Evolutionary conservation across 2,888 invertebrate species (phyloP), one percentile per base, ranked within the genome.

Genomic region (Hipparchia semele): DNA sequence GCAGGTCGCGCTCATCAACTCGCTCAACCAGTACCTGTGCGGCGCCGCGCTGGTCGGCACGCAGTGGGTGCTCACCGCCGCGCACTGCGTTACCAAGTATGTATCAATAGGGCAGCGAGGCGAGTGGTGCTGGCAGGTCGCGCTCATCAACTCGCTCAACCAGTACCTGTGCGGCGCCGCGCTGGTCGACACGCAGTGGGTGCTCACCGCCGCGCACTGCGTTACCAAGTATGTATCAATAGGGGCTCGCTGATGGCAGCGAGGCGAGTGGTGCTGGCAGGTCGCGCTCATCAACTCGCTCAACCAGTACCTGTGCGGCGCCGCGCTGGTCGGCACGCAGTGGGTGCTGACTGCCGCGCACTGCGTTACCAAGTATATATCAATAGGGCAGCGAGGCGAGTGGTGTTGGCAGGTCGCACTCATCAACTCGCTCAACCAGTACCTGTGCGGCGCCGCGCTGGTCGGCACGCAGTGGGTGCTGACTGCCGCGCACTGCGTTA

Each of bases 351-450:
- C 98, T 39, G 39, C 39, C 39, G 39, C 39, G 39, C 39, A 39
- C 39, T 39, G 39, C 39, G 39, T 39, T 53, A 56, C 53, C 53
- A 53, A 53, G 53, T 53, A 53, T 12, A 12, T 39, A 39, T 2
- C 39, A 39, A 39, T 39, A 39, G 39, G 39, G 98, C 98, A 10
- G 39, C 39, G 39, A 2, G 98, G 98, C 64, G 98, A 98, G 94
- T 98, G 98, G 98, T 98, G 98, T 87, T 98, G 98, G 98, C 98
- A 98, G 92, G 98, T 97, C 78, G 98, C 98, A 0, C 95, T 98
- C 78, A 98, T 98, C 87, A 98, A 98, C 91, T 97, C 98, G 0
- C 94, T 98, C 73, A 98, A 98, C 92, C 98, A 98, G 90, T 98
- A 98, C 90, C 94, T 98, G 61, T 98, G 98, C 86, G 98, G 98